Conservation (phyloP, 2,113 vertebrate species). For the Rafetus swinhoei region DNA sequence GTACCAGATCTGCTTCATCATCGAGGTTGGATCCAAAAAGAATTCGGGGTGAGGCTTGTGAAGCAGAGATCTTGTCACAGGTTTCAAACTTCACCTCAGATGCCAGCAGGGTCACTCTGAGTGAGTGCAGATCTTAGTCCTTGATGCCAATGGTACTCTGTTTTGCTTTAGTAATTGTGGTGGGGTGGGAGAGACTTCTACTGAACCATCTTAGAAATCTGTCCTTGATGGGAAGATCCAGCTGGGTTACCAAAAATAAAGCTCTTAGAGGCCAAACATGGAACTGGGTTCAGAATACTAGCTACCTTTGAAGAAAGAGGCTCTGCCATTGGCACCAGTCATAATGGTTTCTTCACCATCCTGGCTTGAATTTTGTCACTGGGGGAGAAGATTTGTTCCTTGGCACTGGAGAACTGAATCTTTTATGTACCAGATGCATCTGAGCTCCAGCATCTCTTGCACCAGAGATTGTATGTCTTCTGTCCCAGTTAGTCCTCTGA, state of each 20-base stretch:
- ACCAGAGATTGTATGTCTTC: not conserved
- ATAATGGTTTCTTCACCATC: not conserved
- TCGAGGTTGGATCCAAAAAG: fast-evolving
- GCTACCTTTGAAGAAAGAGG: fast-evolving
- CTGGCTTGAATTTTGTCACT: not conserved
- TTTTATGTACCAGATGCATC: not conserved
- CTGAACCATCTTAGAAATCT: not conserved
- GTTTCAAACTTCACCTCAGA: not conserved
- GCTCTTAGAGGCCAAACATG: fast-evolving
- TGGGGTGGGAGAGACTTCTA: fast-evolving
- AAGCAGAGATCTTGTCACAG: not conserved
- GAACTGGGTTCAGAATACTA: not conserved
- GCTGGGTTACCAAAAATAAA: not conserved
- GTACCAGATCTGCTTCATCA: not conserved
- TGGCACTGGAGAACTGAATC: no score
- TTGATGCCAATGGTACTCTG: fast-evolving
- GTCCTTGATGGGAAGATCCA: not conserved
- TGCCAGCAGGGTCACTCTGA: not conserved
- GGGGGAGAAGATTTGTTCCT: no score
- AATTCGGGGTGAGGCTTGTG: not conserved
- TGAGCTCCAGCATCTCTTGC: not conserved
- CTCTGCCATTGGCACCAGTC: fast-evolving
- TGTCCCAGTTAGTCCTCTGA: not conserved
- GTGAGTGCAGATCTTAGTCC: no score
- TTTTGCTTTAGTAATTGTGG: not conserved